These are phyloP conservation scores for Caenorhabditis doughertyi DNA, from an alignment of 2,888 invertebrate species.

Conservation along the genomic window DNA sequence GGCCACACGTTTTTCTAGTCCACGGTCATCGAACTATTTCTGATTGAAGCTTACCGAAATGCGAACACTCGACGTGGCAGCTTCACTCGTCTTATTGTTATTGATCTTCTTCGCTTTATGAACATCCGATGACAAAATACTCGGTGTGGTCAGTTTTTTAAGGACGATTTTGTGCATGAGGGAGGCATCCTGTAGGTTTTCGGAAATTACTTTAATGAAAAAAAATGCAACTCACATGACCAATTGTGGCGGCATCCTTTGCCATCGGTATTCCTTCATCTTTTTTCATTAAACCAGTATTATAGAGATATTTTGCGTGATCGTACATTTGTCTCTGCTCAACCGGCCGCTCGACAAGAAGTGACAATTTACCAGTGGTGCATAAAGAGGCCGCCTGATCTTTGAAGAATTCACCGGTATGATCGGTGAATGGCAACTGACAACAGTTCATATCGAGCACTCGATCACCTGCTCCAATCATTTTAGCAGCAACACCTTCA, in stretches of 20 bases:
- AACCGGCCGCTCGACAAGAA: not conserved
- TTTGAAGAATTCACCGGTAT: not conserved
- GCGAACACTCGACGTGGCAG: not conserved
- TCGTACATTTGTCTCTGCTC: not conserved
- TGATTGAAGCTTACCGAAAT: not conserved
- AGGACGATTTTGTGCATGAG: conserved; percentile 57
- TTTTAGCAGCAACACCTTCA: too few relatives aligned
- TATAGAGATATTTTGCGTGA: not conserved
- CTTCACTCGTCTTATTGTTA: conserved; percentile 20
- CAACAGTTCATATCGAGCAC: not conserved
- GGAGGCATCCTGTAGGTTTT: conserved; percentile 20
- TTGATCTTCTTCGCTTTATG: not conserved
- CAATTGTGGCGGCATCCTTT: not conserved
- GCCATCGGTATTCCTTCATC: not conserved
- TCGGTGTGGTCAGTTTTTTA: conserved; percentile 49
- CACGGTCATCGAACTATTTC: too few relatives aligned
- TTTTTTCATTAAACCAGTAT: not conserved
- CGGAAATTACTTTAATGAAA: not conserved
- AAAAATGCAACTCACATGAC: not conserved
- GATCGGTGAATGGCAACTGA: not conserved
- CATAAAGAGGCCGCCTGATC: not conserved
- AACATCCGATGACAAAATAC: conserved; percentile 53
- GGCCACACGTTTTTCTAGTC: too few relatives aligned
- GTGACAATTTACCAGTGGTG: not conserved
- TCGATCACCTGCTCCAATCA: too few relatives aligned